phyloP scores from a whole-genome alignment of 2,113 vertebrate species.

The Haemorhous mexicanus region DNA sequence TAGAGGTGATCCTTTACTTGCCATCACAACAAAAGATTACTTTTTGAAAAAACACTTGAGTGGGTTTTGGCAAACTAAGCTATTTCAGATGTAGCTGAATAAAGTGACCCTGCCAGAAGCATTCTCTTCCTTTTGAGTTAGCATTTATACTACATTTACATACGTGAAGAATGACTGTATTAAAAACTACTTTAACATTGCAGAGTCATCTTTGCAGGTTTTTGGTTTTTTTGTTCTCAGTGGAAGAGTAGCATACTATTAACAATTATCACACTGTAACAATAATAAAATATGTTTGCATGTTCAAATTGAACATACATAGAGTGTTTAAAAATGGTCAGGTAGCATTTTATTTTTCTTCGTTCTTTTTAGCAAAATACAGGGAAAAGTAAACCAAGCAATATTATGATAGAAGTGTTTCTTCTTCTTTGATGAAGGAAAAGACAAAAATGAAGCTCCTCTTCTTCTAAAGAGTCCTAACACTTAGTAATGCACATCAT shows the following conservation, averaged over 20 bases:
- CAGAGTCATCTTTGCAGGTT: background rate
- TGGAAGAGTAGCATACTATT: background rate
- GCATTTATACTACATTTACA: background rate
- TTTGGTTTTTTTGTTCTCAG: background rate
- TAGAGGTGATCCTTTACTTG: background rate
- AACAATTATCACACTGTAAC: background rate
- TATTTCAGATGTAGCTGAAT: constrained; percentile 10
- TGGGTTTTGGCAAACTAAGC: constrained; percentile 6
- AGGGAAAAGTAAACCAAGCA: background rate
- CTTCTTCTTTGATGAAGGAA: background rate
- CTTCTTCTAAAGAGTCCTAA: background rate
- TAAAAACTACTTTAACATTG: background rate
- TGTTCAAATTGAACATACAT: background rate
- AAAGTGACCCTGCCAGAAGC: constrained; percentile 10
- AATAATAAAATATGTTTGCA: background rate
- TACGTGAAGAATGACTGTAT: background rate
- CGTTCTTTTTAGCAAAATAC: background rate
- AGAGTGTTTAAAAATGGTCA: background rate
- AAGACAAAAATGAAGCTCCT: background rate
- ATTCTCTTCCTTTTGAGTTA: background rate
- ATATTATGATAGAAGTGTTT: background rate
- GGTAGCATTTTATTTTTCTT: background rate
- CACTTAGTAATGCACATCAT: background rate
- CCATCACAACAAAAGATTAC: background rate
- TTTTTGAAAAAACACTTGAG: background rate